Percentiles rank a stretch among this genome's conserved stretches.
Conservation (phyloP, 2,888 invertebrate species). For the Dysmachus trigonus region DNA sequence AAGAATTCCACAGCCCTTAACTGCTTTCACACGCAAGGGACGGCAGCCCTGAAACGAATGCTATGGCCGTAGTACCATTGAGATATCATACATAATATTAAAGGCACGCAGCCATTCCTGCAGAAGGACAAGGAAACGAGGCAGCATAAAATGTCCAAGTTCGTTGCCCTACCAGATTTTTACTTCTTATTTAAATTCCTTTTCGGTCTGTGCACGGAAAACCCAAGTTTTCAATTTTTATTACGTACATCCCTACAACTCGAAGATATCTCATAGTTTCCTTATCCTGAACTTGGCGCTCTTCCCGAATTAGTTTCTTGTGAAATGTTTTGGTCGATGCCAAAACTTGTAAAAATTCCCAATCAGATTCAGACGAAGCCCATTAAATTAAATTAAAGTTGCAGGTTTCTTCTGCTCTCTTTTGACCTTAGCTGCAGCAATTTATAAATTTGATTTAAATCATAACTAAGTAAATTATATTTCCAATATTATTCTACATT, state of each 20-base stretch:
- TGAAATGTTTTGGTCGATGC: constrained; percentile 28
- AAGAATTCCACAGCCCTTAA: not conserved
- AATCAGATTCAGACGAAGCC: constrained; percentile 32
- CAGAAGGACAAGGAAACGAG: not conserved
- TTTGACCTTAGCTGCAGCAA: not conserved
- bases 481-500: not conserved
- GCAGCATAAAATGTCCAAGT: not conserved
- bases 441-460: constrained; percentile 17
- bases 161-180: constrained; percentile 15
- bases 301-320: constrained; percentile 16
- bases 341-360: constrained; percentile 30
- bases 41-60: not conserved
- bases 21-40: constrained; percentile 6
- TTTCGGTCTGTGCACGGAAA: not conserved
- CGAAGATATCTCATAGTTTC: not conserved
- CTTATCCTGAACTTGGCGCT: constrained; percentile 9
- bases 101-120: not conserved
- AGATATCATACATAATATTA: constrained; percentile 15
- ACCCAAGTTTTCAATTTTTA: constrained; percentile 6
- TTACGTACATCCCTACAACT: not conserved
- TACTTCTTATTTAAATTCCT: not conserved
- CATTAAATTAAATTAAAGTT: constrained; percentile 35
- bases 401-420: not conserved
- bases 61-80: not conserved
- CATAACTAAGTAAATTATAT: constrained; percentile 20